Evolutionary conservation across 1,140 invertebrate species (phyloP).

Genomic region (Scaptomyza graminum): DNA sequence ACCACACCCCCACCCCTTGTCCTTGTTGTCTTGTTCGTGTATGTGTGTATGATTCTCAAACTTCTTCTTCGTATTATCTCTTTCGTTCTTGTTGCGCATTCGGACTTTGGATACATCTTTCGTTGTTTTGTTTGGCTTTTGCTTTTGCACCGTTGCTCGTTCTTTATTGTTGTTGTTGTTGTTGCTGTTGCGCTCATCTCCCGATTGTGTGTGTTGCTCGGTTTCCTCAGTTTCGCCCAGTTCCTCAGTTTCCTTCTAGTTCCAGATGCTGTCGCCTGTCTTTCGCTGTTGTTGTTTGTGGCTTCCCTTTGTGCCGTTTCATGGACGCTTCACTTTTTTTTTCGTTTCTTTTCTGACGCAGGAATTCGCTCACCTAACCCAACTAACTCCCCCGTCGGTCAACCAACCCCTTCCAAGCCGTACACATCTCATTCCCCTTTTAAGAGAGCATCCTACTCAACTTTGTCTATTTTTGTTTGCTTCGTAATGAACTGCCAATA

Average conservation of each 20-base stretch:
- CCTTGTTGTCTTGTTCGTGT: slow-evolving; percentile 22
- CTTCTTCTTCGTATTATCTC: too few species aligned
- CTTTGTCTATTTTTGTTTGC: slow-evolving; percentile 26
- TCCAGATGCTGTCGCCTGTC: slow-evolving; percentile 12
- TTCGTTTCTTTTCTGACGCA: slow-evolving; percentile 31
- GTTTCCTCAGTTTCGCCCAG: not conserved
- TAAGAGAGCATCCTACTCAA: not conserved
- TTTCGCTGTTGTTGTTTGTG: slow-evolving; percentile 36
- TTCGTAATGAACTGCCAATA: slow-evolving; percentile 46
- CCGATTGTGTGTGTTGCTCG: too few species aligned
- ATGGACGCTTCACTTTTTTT: slow-evolving; percentile 76
- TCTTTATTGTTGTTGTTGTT: not conserved
- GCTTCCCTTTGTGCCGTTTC: slow-evolving; percentile 77
- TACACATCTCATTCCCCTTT: not conserved
- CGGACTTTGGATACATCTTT: slow-evolving; percentile 71
- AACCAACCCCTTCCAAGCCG: not conserved
- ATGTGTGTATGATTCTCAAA: slow-evolving; percentile 35
- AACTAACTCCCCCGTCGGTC: not conserved
- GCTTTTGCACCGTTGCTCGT: slow-evolving; percentile 8
- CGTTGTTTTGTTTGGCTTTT: slow-evolving; percentile 20
- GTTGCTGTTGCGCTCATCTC: too few species aligned
- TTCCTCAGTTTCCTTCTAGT: slow-evolving; percentile 15
- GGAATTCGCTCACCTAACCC: slow-evolving; percentile 56
- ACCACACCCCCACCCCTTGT: slow-evolving; percentile 19
- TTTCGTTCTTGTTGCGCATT: slow-evolving; percentile 28